Conservation (phyloP, 2,888 invertebrate genomes). For the Oscheius sp. region DNA sequence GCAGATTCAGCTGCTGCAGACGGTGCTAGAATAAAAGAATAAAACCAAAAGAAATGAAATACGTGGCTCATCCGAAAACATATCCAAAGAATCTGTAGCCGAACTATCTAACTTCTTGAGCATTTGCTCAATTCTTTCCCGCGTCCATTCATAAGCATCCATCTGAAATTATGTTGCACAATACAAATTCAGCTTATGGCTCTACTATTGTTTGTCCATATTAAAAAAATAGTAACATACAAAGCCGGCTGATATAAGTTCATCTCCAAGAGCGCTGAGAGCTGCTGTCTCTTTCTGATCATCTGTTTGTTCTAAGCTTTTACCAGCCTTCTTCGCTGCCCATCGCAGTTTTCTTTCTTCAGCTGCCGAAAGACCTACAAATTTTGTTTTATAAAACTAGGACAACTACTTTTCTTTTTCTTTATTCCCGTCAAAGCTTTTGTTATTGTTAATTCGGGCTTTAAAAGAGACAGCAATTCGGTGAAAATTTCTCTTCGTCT, state of each 20-base stretch:
- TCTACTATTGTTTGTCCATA: not conserved
- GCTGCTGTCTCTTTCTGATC: slow-evolving; percentile 48
- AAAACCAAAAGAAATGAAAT: not conserved
- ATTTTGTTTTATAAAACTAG: not conserved
- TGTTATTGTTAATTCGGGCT: slow-evolving; percentile 55
- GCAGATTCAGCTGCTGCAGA: slow-evolving; percentile 15
- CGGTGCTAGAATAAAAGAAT: not conserved
- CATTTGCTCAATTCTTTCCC: slow-evolving; percentile 48
- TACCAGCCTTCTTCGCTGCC: slow-evolving; percentile 68
- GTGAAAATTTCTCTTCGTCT: slow-evolving; percentile 50
- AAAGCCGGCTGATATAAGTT: slow-evolving; percentile 61
- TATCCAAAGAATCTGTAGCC: slow-evolving; percentile 46
- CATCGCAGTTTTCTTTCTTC: slow-evolving; percentile 67
- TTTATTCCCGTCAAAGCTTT: slow-evolving; percentile 59
- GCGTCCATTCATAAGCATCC: slow-evolving; percentile 65
- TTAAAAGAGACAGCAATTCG: slow-evolving; percentile 42
- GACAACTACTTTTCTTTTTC: slow-evolving; percentile 52
- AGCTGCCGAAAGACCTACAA: slow-evolving; percentile 52
- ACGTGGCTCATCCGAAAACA: slow-evolving; percentile 53
- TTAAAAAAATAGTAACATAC: slow-evolving; percentile 34
- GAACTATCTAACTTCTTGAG: slow-evolving; percentile 40
- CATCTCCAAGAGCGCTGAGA: slow-evolving; percentile 59
- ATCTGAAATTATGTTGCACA: slow-evolving; percentile 36
- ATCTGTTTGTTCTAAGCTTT: slow-evolving; percentile 46
- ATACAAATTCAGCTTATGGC: not conserved